Percentiles rank a stretch among this genome's conserved stretches.
Evolutionary conservation across 1,140 invertebrate species (phyloP).

Genomic region (Onthophagus taurus): DNA sequence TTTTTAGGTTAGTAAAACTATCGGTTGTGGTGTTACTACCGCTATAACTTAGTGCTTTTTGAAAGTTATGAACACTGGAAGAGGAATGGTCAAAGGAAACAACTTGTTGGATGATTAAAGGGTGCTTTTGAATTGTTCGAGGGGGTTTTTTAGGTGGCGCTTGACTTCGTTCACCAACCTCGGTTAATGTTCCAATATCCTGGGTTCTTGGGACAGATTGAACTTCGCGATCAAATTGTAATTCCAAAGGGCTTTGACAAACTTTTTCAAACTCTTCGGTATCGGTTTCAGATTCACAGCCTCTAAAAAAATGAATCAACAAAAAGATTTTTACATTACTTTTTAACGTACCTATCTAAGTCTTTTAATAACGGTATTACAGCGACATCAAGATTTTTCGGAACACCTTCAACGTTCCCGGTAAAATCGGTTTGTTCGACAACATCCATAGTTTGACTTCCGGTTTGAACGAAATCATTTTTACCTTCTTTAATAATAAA

Average conservation of each 20-base stretch:
- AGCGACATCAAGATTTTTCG: too few relatives aligned
- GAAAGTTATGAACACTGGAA: constrained; percentile 8
- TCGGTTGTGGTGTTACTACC: constrained; percentile 29
- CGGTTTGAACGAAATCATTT: too few relatives aligned
- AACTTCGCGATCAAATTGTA: constrained; percentile 34
- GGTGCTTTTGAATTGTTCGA: constrained; percentile 33
- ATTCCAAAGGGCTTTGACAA: constrained; percentile 47
- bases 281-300: constrained; percentile 70
- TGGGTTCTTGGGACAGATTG: constrained; percentile 22
- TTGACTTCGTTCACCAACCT: constrained; percentile 32
- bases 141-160: constrained; percentile 32
- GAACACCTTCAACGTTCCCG: constrained; percentile 23
- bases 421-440: constrained; percentile 15
- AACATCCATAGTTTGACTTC: constrained; percentile 13
- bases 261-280: constrained; percentile 77
- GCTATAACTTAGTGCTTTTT: constrained; percentile 26
- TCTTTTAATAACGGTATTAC: constrained; percentile 33
- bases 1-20: constrained; percentile 35
- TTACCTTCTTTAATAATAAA: constrained; percentile 43
- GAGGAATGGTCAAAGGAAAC: constrained; percentile 3
- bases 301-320: constrained; percentile 37
- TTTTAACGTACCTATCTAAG: constrained; percentile 32
- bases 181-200: constrained; percentile 36
- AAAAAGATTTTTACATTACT: not conserved
- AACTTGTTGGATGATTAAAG: constrained; percentile 4